Conservation (phyloP, 2,888 invertebrate species). For the Archips xylosteana region DNA sequence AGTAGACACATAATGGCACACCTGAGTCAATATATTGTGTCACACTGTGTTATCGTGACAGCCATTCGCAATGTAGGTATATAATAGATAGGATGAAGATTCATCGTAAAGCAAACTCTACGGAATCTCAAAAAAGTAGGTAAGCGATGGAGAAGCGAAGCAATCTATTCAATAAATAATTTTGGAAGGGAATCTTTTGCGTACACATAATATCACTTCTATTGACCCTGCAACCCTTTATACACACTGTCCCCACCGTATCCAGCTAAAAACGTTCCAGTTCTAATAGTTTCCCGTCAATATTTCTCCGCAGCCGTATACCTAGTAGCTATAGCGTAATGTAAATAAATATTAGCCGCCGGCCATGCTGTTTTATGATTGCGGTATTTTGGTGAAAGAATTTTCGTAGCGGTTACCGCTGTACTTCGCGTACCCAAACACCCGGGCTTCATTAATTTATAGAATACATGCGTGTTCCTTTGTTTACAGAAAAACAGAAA, state of each 20-base stretch:
- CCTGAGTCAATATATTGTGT: constrained; percentile 7
- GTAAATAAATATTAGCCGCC: constrained; percentile 66
- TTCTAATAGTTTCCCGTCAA: constrained; percentile 49
- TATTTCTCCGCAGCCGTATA: constrained; percentile 52
- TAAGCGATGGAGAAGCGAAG: background rate
- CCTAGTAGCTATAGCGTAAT: constrained; percentile 48
- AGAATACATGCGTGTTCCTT: constrained; percentile 41
- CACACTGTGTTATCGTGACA: constrained; percentile 2
- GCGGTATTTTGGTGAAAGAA: constrained; percentile 71
- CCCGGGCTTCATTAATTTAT: constrained; percentile 56
- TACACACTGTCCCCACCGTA: constrained; percentile 13
- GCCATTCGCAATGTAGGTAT: background rate
- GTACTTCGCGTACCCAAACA: constrained; percentile 56
- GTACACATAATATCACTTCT: constrained; percentile 39
- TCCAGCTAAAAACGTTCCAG: constrained; percentile 12
- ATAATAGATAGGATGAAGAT: background rate
- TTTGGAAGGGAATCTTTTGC: constrained; percentile 35
- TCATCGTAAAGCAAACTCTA: background rate
- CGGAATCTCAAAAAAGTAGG: background rate
- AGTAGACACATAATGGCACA: background rate
- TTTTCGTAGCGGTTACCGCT: constrained; percentile 64
- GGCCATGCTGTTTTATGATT: constrained; percentile 63
- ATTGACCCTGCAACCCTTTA: constrained; percentile 34
- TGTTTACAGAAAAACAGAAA: constrained; percentile 60
- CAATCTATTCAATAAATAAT: constrained; percentile 37